A percentile compares a stretch with the other conserved stretches of the same genome.
phyloP scores from a whole-genome alignment of 1,140 invertebrate species.

The Scaptomyza hsui region DNA sequence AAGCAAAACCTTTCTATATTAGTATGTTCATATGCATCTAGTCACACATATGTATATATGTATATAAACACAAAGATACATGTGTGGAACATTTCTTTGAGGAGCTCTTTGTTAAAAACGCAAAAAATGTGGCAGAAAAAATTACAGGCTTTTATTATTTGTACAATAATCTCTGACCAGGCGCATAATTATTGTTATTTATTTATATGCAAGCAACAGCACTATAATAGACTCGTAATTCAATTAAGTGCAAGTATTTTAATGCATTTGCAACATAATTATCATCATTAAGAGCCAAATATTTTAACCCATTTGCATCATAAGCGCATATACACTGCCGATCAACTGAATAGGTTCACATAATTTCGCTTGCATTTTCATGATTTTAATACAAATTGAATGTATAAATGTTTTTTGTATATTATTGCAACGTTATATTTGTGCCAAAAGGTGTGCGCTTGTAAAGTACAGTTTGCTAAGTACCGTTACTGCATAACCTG shows the following conservation, averaged over 20 bases:
- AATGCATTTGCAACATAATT: conserved; percentile 58
- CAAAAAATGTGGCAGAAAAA: conserved; percentile 54
- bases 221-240: conserved; percentile 44
- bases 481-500: too few relatives aligned
- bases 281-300: neutral
- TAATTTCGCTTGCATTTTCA: too few relatives aligned
- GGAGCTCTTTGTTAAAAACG: conserved; percentile 30
- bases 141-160: conserved; percentile 60
- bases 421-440: too few relatives aligned
- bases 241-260: conserved; percentile 69
- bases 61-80: conserved; percentile 2
- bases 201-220: conserved; percentile 51
- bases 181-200: conserved; percentile 81
- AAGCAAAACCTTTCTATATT: conserved; percentile 3
- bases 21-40: neutral
- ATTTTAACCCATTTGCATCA: too few relatives aligned
- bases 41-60: neutral
- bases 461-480: too few relatives aligned
- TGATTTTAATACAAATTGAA: too few relatives aligned
- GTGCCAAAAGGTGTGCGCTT: too few relatives aligned
- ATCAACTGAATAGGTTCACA: too few relatives aligned
- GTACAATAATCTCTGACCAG: conserved; percentile 68
- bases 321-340: too few relatives aligned
- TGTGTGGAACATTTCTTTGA: conserved; percentile 25
- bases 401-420: too few relatives aligned